Evolutionary conservation across 2,797 vertebrate genomes (phyloP), one percentile per base, ranked within the genome.

Genomic region (Steatocranus sp.): DNA sequence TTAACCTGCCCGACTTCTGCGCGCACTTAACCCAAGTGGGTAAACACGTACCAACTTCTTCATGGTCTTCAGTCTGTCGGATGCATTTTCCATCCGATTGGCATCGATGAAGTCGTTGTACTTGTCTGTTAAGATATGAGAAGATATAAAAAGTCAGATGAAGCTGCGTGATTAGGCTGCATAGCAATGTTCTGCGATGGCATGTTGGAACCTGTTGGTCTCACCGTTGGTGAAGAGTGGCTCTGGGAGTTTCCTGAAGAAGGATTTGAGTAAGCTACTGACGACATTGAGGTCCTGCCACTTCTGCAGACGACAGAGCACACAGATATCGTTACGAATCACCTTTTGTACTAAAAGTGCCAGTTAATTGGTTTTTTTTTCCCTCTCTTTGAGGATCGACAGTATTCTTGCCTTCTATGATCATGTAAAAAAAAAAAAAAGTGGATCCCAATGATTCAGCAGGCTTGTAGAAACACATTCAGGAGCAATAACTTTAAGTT

Each of bases 261-360:
- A 99, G 79, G 97, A 99, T 85, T 99, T 99, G 75, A 99, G 95
- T 78, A 99, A 95, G 87, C 98, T 99, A 95, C 98, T 99, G 88
- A 99, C 97, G 17, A 99, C 98, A 0, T 99, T 99, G 88, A 99
- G 96, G 88, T 99, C 98, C 93, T 99, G 98, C 98, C 98, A 99
- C 81, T 97, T 97, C 98, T 98, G 92, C 83, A 49, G 5, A 3
- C 30, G 32, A 63, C 17, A 70, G 14, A 36, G 82, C 12, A 76
- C 75, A 25, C 20, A 79, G 34, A 8, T 49, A 17, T 23, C 1
- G 9, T 32, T 48, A 54, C 11, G 17, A n/a, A n/a, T n/a, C 2
- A 48, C 17, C 17, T n/a, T 48, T 46, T 73, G 53, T 18, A 11
- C 27, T 32, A 30, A 77, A 61, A 61, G 41, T 10, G 3, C 1